Evolutionary conservation across 2,888 invertebrate genomes (phyloP).

Genomic region (Melanostoma scalare): DNA sequence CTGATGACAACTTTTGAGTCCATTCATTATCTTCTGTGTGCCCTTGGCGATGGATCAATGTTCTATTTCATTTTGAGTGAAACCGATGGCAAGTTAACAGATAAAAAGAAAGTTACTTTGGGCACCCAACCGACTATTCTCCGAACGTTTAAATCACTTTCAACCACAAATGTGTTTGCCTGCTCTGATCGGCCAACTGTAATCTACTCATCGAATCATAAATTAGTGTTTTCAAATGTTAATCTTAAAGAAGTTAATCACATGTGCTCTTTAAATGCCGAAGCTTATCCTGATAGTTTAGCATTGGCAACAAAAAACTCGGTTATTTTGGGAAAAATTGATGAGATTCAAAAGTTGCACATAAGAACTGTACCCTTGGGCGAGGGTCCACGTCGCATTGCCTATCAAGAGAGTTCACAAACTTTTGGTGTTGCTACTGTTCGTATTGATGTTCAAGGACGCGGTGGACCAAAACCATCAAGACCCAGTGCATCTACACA

Average conservation of each 20-base stretch:
- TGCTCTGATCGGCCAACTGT: slow-evolving; percentile 99
- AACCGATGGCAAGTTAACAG: slow-evolving; percentile 88
- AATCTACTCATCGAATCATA: slow-evolving; percentile 99
- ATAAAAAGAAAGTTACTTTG: slow-evolving; percentile 97
- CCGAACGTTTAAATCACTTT: slow-evolving; percentile 92
- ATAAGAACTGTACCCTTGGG: slow-evolving; percentile 97
- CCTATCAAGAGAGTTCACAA: slow-evolving; percentile 96
- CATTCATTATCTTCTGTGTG: slow-evolving; percentile 93
- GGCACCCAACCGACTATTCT: slow-evolving; percentile 98
- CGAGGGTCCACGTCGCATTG: slow-evolving; percentile 96
- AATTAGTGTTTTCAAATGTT: slow-evolving; percentile 98
- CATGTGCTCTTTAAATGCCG: slow-evolving; percentile 98
- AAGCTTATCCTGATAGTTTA: slow-evolving; percentile 94
- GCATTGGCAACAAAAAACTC: slow-evolving; percentile 82
- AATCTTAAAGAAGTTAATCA: slow-evolving; percentile 97
- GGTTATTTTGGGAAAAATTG: slow-evolving; percentile 96
- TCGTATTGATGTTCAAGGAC: slow-evolving; percentile 93
- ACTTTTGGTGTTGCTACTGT: slow-evolving; percentile 97
- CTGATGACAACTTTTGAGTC: slow-evolving; percentile 97
- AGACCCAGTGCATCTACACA: slow-evolving; percentile 91
- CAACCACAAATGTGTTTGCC: slow-evolving; percentile 98
- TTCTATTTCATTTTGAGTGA: slow-evolving; percentile 95
- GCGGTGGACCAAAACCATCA: slow-evolving; percentile 86
- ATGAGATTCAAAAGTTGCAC: slow-evolving; percentile 98
- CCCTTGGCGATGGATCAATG: slow-evolving; percentile 98